phyloP scores from a whole-genome alignment of 2,888 invertebrate genomes.

The Polymixis lichenea region DNA sequence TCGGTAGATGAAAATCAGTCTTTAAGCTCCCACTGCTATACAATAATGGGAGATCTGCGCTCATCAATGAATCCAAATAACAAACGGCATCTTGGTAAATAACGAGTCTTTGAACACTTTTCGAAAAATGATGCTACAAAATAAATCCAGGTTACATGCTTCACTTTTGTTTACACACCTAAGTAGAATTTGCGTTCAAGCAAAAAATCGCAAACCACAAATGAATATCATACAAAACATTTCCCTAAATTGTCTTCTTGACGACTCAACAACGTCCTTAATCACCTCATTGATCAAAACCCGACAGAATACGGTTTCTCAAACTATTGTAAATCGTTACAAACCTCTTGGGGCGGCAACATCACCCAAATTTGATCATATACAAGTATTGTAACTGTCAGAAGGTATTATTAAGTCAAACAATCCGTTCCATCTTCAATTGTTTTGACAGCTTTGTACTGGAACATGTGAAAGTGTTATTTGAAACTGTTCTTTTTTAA shows the following conservation, averaged over 20 bases:
- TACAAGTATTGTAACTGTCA: constrained; percentile 46
- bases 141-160: constrained; percentile 12
- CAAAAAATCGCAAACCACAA: constrained; percentile 28
- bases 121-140: not conserved
- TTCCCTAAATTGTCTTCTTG: constrained; percentile 23
- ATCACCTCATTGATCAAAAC: constrained; percentile 52
- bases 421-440: constrained; percentile 49
- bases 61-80: too few species aligned
- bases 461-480: constrained; percentile 62
- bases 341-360: constrained; percentile 21
- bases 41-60: not conserved
- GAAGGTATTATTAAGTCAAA: constrained; percentile 50
- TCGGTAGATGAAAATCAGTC: not conserved
- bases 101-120: not conserved
- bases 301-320: constrained; percentile 49
- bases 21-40: not conserved
- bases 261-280: constrained; percentile 26
- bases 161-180: not conserved
- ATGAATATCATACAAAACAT: constrained; percentile 9
- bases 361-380: constrained; percentile 49
- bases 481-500: constrained; percentile 56
- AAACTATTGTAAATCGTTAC: constrained; percentile 32
- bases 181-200: constrained; percentile 18
- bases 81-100: not conserved
- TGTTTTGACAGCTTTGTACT: constrained; percentile 63